A percentile compares a stretch with the other conserved stretches of the same genome.
Conservation (phyloP, 2,797 vertebrate species). For the Masticophis lateralis region DNA sequence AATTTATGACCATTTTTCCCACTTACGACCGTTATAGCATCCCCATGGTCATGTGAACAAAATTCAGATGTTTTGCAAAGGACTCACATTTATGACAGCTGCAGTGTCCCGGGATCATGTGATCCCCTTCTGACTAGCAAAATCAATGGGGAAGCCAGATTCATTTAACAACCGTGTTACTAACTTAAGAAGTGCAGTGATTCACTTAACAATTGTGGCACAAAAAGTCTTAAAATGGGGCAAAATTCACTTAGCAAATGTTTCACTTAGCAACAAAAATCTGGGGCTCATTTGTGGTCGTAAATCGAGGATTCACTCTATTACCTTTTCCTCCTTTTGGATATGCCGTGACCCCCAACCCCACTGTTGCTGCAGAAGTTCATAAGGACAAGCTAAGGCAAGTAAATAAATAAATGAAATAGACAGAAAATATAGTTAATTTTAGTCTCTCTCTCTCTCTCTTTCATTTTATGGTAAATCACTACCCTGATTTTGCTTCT, state of each 20-base stretch:
- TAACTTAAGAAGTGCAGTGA: not conserved
- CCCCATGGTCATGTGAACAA: not conserved
- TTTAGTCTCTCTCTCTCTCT: not conserved
- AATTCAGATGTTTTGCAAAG: not conserved
- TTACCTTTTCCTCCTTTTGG: not conserved
- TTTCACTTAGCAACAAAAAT: not conserved
- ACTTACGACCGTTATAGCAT: not conserved
- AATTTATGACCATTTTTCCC: not conserved
- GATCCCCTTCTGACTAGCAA: not conserved
- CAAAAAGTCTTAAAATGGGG: not conserved
- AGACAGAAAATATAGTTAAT: not conserved
- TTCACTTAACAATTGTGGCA: not conserved
- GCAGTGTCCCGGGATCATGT: not conserved
- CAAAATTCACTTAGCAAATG: not conserved
- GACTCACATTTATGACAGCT: not conserved
- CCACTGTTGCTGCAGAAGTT: not conserved
- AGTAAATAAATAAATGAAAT: too few species aligned
- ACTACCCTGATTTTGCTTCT: not conserved
- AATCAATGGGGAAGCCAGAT: not conserved
- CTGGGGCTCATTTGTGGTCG: not conserved
- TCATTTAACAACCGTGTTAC: not conserved
- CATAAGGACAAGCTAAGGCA: not conserved
- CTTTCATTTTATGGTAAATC: not conserved
- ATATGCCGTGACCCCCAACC: not conserved
- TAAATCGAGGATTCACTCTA: not conserved